These are phyloP conservation scores for Semnornis frantzii DNA, from an alignment of 2,113 vertebrate genomes.

Conservation along the genomic window DNA sequence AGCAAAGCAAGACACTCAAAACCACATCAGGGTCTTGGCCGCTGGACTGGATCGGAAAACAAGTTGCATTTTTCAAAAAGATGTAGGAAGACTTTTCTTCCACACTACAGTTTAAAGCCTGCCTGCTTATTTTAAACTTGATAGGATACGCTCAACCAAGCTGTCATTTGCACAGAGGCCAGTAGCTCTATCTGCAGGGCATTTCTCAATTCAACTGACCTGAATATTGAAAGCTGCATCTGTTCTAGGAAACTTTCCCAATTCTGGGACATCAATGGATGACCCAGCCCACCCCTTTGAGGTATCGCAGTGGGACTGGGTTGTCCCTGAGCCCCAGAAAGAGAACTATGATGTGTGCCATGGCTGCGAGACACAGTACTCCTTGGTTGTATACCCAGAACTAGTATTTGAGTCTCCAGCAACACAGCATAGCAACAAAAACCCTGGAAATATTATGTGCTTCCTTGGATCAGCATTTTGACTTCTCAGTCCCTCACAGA, in stretches of 20 bases:
- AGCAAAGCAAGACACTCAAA: not conserved
- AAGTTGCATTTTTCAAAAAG: not conserved
- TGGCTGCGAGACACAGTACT: not conserved
- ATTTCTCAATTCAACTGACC: not conserved
- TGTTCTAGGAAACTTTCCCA: not conserved
- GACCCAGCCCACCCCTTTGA: not conserved
- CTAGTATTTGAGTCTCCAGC: not conserved
- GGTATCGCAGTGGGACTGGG: rapidly evolving
- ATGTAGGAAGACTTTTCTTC: not conserved
- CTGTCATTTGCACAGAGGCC: rapidly evolving
- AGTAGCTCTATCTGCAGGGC: not conserved
- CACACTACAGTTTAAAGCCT: not conserved
- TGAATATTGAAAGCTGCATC: not conserved
- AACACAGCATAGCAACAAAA: not conserved
- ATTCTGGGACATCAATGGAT: rapidly evolving
- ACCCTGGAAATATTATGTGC: not conserved
- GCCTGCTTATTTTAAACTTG: not conserved
- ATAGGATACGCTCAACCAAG: rapidly evolving
- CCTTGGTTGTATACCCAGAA: not conserved
- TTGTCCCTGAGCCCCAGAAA: not conserved
- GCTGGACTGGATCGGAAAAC: not conserved
- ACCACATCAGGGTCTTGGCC: not conserved
- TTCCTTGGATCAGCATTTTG: not conserved
- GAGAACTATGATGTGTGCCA: rapidly evolving
- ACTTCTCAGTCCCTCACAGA: not conserved